These are phyloP conservation scores for Lynx canadensis DNA, from an alignment of 2,113 vertebrate genomes.

Conservation along the genomic window DNA sequence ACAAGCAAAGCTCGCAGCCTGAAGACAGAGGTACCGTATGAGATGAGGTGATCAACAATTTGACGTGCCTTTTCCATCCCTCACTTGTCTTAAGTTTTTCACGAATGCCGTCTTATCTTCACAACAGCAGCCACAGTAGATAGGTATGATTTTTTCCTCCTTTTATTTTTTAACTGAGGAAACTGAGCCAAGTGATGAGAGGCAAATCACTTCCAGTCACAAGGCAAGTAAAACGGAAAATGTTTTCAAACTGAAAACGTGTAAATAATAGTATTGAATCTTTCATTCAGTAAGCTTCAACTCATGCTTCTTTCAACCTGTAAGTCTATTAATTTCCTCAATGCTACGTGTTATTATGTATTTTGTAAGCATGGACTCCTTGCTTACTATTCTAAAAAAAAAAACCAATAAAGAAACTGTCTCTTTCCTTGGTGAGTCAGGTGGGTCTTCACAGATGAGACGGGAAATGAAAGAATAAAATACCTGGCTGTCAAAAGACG, in stretches of 20 bases:
- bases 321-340: not conserved
- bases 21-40: not conserved
- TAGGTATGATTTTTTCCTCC: not conserved
- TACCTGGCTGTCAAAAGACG: not conserved
- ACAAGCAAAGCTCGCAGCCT: not conserved
- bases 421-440: not conserved
- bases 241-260: not conserved
- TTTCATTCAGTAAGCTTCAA: not conserved
- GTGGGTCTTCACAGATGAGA: not conserved
- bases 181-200: not conserved
- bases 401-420: not conserved
- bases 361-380: not conserved
- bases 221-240: not conserved
- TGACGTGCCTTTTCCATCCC: not conserved
- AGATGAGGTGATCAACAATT: not conserved
- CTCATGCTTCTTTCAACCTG: not conserved
- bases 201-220: not conserved
- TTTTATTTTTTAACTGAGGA: not conserved
- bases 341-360: no score
- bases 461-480: not conserved
- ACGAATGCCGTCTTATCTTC: not conserved
- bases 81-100: not conserved
- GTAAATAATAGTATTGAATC: not conserved
- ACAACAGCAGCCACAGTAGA: not conserved
- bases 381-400: not conserved